Conservation (phyloP, 2,113 vertebrate genomes). For the Alaudala cheleensis region DNA sequence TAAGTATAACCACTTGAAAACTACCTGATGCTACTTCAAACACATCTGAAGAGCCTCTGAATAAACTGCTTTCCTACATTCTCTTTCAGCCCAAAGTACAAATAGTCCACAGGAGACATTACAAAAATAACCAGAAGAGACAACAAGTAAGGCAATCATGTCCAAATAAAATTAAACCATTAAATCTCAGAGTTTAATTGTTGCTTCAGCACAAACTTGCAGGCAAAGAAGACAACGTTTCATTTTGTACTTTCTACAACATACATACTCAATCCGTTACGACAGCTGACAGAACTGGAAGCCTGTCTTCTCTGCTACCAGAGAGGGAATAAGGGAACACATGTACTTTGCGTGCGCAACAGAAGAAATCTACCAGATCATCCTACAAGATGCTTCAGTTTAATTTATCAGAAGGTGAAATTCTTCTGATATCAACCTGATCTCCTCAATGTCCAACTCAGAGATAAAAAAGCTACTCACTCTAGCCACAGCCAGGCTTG, state of each 20-base stretch:
- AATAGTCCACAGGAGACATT: not conserved
- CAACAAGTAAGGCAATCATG: not conserved
- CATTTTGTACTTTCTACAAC: not conserved
- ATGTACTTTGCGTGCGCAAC: not conserved
- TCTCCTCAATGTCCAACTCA: not conserved
- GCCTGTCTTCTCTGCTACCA: not conserved
- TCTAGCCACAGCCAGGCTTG: not conserved
- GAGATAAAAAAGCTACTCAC: not conserved
- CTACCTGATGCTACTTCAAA: not conserved
- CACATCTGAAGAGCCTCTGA: not conserved
- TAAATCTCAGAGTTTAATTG: slow-evolving; percentile 3
- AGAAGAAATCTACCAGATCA: not conserved
- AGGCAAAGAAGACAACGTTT: not conserved
- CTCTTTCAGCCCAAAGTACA: not conserved
- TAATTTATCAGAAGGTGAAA: not conserved
- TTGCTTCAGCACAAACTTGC: not conserved
- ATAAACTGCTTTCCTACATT: not conserved
- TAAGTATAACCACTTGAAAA: not conserved
- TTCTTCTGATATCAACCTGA: not conserved
- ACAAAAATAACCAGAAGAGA: slow-evolving; percentile 2
- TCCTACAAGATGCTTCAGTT: not conserved
- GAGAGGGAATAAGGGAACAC: not conserved
- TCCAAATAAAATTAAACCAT: slow-evolving; percentile 31
- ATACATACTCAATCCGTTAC: not conserved
- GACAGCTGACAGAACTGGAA: not conserved